Conservation (phyloP, 2,113 vertebrate genomes). For the Polyodon spathula region DNA sequence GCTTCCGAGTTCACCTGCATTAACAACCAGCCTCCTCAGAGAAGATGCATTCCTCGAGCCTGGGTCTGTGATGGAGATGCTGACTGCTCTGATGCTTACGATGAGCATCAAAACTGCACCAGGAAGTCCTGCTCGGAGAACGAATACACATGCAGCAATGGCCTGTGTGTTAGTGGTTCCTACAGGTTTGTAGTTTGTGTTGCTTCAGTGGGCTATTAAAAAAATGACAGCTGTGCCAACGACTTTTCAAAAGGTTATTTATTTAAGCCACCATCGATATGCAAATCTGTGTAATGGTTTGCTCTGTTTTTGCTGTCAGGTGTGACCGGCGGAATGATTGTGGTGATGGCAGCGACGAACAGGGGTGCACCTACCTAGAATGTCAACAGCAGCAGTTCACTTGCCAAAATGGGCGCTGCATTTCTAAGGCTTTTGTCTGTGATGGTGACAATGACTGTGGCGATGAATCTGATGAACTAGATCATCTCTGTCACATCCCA, state of each 20-base stretch:
- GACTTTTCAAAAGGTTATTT: too few relatives aligned
- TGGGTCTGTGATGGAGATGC: slow-evolving; percentile 95
- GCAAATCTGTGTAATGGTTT: not conserved
- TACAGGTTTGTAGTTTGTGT: slow-evolving; percentile 66
- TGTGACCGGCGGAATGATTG: slow-evolving; percentile 94
- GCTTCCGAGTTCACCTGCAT: slow-evolving; percentile 72
- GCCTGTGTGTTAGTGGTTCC: slow-evolving; percentile 70
- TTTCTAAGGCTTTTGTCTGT: slow-evolving; percentile 70
- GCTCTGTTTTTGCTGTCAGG: slow-evolving; percentile 41
- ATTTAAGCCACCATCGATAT: too few relatives aligned
- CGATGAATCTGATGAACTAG: slow-evolving; percentile 85
- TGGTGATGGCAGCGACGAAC: slow-evolving; percentile 89
- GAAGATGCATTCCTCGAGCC: slow-evolving; percentile 76
- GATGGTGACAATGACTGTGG: slow-evolving; percentile 91
- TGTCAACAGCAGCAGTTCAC: slow-evolving; percentile 83
- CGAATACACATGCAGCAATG: slow-evolving; percentile 82
- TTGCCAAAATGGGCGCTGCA: slow-evolving; percentile 87
- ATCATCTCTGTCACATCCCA: slow-evolving; percentile 67
- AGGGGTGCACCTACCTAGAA: slow-evolving; percentile 70
- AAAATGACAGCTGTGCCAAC: too few relatives aligned
- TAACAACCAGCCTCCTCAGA: slow-evolving; percentile 65
- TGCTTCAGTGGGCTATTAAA: too few relatives aligned
- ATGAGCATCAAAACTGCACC: slow-evolving; percentile 90
- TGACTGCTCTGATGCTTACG: slow-evolving; percentile 78
- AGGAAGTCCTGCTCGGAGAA: slow-evolving; percentile 65